These are phyloP conservation scores for Clepsis dumicolana DNA, from an alignment of 2,888 invertebrate species.

Conservation along the genomic window DNA sequence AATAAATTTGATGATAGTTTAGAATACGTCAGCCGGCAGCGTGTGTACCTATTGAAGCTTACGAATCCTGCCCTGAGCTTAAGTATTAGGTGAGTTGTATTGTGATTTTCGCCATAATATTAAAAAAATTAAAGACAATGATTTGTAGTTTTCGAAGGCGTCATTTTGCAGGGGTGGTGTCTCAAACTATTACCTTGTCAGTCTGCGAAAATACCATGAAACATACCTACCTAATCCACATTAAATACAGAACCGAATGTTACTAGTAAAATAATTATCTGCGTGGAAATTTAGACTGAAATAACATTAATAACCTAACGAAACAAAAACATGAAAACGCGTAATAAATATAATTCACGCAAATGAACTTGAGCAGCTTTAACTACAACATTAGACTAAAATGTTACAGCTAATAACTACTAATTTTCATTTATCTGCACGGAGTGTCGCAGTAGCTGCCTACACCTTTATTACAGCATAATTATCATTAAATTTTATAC, in stretches of 20 bases:
- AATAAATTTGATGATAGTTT: background rate
- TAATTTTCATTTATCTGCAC: background rate
- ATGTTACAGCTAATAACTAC: background rate
- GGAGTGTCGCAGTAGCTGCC: background rate
- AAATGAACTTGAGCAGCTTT: background rate
- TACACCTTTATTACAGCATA: constrained; percentile 9
- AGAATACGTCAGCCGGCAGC: background rate
- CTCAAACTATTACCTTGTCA: too few relatives aligned
- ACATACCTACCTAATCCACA: too few relatives aligned
- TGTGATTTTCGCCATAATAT: background rate
- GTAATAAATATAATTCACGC: background rate
- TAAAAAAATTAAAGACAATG: background rate
- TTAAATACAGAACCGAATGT: background rate
- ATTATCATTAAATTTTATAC: constrained; percentile 23
- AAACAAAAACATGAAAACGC: background rate
- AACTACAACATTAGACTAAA: background rate
- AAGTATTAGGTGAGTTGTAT: background rate
- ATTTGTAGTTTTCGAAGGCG: background rate
- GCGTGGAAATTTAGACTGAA: too few relatives aligned
- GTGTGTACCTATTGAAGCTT: background rate
- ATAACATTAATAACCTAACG: too few relatives aligned
- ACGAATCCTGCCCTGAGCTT: background rate
- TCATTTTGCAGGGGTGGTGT: too few relatives aligned
- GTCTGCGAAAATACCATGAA: too few relatives aligned
- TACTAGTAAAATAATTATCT: too few relatives aligned